These are phyloP conservation scores for Leontocebus nigricollis DNA, from an alignment of 2,797 vertebrate genomes.

Conservation along the genomic window DNA sequence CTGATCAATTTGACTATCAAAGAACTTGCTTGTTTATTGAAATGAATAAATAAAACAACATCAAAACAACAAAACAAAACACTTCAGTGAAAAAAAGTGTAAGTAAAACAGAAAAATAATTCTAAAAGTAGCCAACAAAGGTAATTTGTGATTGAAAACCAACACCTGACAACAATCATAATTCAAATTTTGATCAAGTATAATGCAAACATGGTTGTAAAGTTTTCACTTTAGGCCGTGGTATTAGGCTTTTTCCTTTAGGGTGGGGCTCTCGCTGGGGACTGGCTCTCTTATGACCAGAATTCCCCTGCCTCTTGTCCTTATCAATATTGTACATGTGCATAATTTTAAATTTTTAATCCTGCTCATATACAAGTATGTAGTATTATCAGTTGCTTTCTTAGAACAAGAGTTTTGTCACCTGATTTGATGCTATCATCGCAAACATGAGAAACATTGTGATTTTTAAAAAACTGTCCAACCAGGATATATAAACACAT, in stretches of 20 bases:
- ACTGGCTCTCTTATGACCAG: neutral
- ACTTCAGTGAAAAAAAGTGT: neutral
- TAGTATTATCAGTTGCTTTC: neutral
- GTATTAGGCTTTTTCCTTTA: neutral
- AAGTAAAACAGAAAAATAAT: constrained; percentile 11
- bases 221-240: neutral
- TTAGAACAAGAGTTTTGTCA: constrained; percentile 7
- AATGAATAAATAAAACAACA: neutral
- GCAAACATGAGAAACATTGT: neutral
- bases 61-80: neutral
- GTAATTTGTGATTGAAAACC: neutral
- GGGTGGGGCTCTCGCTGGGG: neutral
- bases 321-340: neutral
- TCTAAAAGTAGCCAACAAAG: neutral
- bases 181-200: neutral
- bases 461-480: neutral
- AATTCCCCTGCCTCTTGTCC: neutral
- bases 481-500: neutral
- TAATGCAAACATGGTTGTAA: neutral
- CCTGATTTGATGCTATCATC: neutral
- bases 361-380: neutral
- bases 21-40: neutral
- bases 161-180: neutral
- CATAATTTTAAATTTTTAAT: constrained; percentile 35
- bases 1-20: neutral